Evolutionary conservation across 2,113 vertebrate species (phyloP).

Genomic region (Calidris pugnax): DNA sequence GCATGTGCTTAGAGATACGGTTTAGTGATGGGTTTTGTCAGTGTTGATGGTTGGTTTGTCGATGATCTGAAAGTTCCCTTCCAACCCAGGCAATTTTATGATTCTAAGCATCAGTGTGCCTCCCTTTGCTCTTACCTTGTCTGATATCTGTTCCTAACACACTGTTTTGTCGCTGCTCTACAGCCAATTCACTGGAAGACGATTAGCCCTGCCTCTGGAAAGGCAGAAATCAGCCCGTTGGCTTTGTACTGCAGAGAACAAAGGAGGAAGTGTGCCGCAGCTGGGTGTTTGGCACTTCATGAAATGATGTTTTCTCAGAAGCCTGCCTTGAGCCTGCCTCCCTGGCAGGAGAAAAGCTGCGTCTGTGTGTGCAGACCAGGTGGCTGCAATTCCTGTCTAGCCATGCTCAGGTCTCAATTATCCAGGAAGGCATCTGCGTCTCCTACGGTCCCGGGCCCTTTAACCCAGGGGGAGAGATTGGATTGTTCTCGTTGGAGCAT

Average conservation of each 20-base stretch:
- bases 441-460: neutral
- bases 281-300: neutral
- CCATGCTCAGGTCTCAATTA: conserved; percentile 21
- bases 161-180: neutral
- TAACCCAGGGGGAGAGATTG: no score
- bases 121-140: neutral
- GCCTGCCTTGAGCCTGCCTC: neutral
- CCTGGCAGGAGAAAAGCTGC: neutral
- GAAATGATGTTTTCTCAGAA: neutral
- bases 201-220: neutral
- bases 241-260: neutral
- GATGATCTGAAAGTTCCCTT: no score
- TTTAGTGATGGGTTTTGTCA: no score
- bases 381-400: conserved; percentile 25
- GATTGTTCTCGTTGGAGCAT: no score
- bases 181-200: neutral
- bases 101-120: neutral
- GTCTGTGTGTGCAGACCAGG: conserved; percentile 2
- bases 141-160: neutral
- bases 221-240: neutral
- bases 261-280: neutral
- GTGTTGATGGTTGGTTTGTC: no score
- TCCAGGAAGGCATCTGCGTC: neutral
- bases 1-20: no score
- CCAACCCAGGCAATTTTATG: no score